These are phyloP conservation scores for Uria lomvia DNA, from an alignment of 2,113 vertebrate species.

Conservation along the genomic window DNA sequence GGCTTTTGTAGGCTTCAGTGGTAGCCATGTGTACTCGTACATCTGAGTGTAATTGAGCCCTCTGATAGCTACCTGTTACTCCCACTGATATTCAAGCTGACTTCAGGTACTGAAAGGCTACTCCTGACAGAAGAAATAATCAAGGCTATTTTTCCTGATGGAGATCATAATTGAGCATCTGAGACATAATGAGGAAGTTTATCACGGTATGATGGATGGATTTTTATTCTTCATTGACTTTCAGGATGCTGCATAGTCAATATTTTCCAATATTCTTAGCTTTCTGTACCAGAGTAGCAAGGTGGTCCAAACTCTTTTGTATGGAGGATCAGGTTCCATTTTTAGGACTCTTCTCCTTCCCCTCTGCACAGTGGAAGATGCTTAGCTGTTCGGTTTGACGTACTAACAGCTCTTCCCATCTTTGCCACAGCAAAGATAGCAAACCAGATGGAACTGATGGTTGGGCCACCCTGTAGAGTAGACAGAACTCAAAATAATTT, in stretches of 20 bases:
- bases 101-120: neutral
- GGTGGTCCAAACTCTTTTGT: neutral
- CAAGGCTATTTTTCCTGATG: neutral
- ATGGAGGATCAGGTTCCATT: neutral
- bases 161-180: neutral
- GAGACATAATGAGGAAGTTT: neutral
- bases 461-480: conserved; percentile 28
- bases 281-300: neutral
- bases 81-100: neutral
- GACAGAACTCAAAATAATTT: conserved; percentile 46
- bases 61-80: neutral
- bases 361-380: neutral
- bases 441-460: conserved; percentile 49
- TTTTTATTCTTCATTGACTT: conserved; percentile 4
- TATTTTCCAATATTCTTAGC: neutral
- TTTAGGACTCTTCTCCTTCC: conserved; percentile 4
- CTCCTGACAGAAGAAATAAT: neutral
- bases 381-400: neutral
- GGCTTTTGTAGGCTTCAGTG: neutral
- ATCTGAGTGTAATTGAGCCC: neutral
- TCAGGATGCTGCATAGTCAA: neutral
- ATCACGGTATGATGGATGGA: neutral
- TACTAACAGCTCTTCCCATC: conserved; percentile 43
- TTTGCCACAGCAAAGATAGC: conserved; percentile 35
- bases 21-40: neutral